Conservation (phyloP, 2,113 vertebrate genomes). For the Leuciscus idus region DNA sequence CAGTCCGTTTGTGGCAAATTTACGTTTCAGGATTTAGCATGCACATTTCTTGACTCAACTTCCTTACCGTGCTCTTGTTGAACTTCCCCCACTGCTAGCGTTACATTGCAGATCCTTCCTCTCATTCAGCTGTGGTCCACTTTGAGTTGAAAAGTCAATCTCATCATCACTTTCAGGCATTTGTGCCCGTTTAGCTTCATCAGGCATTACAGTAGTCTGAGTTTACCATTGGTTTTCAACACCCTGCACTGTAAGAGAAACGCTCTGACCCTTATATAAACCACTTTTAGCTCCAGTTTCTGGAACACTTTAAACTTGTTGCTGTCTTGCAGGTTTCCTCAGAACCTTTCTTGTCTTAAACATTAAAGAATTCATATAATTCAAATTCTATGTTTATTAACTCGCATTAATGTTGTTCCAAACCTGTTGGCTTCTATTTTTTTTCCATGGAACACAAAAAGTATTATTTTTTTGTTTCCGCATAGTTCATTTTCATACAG, state of each 20-base stretch:
- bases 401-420: no score
- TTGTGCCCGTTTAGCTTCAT: constrained; percentile 15
- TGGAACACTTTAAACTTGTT: neutral
- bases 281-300: neutral
- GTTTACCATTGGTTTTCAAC: neutral
- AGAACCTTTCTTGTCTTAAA: neutral
- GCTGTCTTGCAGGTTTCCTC: neutral
- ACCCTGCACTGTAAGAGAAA: constrained; percentile 1
- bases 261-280: constrained; percentile 8
- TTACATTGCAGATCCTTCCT: neutral
- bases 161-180: neutral
- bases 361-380: neutral
- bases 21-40: neutral
- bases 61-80: neutral
- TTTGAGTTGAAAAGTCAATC: neutral
- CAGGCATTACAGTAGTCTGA: neutral
- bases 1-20: neutral
- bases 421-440: no score
- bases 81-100: neutral
- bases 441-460: neutral
- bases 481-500: neutral
- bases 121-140: neutral
- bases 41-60: neutral
- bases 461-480: neutral
- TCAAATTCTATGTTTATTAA: neutral